Base-by-base conservation (phyloP, 2,113 vertebrate genomes). In the Scatophagus argus region DNA sequence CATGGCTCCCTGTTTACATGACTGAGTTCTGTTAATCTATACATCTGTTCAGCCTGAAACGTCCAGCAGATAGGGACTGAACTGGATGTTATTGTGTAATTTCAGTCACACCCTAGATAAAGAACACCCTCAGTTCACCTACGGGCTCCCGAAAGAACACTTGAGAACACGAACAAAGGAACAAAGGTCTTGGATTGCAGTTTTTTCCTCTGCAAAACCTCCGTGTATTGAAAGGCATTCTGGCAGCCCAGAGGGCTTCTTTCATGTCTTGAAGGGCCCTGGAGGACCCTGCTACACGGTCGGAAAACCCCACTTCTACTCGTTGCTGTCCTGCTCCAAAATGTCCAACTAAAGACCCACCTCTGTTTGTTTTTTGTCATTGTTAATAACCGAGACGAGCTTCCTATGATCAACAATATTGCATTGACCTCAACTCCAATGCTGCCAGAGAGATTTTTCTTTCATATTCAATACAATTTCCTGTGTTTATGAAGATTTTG, bases 361-460 rank as follows among this genome's bases (percentile, higher is more conserved):
- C 90, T 87, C 69, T 88, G 87, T 93, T 91, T 93, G 86, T 93
- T 92, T n/a, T 93, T 88, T 84, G 79, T 91, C 91, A 93, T 93
- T 93, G 92, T 93, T 89, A 90, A 91, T 91, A 88, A 87, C 85
- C 38, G 81, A 86, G 89, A 91, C 88, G 55, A 89, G 83, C 89
- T 94, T 95, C 94, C 94, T 93, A 84, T 92, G 64, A 94, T 94
- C 92, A 94, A 94, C 93, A 94, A 93, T 94, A 95, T 95, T 93
- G 73, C 86, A 93, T 93, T 94, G 93, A 93, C 92, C 93, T 93
- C 69, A 70, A 88, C 92, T 90, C 74, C 77, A 59, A 44, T 25
- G 58, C 76, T 56, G 67, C 81, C 67, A 2, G 29, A 89, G 64
- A 82, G 84, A 90, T 88, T 91, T 83, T 77, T 80, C 79, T 77